phyloP scores from a whole-genome alignment of 2,797 vertebrate genomes.

The Rhabdomys pumilio region DNA sequence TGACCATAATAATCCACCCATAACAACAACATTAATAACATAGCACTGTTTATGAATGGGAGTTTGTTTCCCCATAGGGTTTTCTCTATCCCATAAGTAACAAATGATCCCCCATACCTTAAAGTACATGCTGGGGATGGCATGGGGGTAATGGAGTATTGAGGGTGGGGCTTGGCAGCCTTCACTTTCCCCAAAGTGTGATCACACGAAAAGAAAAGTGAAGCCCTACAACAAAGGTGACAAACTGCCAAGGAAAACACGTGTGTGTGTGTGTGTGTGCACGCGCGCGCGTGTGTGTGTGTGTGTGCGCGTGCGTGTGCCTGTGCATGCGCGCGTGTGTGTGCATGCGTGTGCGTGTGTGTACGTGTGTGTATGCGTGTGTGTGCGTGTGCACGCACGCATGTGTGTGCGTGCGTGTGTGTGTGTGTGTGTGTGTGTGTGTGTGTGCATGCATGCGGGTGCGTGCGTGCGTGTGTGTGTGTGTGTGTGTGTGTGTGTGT shows the following conservation, averaged over 20 bases:
- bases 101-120: neutral
- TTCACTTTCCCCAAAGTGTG: neutral
- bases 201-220: neutral
- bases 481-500: neutral
- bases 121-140: neutral
- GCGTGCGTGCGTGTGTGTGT: neutral
- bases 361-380: neutral
- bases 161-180: neutral
- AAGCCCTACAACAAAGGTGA: neutral
- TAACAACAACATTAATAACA: neutral
- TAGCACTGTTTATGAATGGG: neutral
- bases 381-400: neutral
- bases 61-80: neutral
- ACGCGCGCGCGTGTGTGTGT: no score
- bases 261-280: no score
- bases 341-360: neutral
- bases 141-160: neutral
- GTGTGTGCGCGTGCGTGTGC: neutral
- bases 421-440: neutral
- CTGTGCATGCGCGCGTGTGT: neutral
- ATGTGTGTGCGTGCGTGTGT: no score
- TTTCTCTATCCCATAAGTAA: neutral
- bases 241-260: neutral
- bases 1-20: slow-evolving; percentile 21
- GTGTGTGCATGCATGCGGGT: no score